phyloP scores from a whole-genome alignment of 2,797 vertebrate species.

The Harpagifer antarcticus region DNA sequence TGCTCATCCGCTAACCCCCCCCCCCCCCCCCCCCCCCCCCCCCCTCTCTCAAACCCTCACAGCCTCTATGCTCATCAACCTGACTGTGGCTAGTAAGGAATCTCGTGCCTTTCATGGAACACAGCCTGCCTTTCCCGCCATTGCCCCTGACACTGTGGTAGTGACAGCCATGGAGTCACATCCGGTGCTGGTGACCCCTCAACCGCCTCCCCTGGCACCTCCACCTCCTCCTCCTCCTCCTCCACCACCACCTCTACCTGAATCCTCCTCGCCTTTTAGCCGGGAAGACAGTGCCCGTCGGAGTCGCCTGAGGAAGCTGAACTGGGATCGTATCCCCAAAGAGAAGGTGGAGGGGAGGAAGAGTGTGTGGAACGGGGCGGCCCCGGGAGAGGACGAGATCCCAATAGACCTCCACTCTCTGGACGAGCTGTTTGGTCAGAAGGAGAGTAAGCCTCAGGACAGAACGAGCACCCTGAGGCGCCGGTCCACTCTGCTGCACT shows the following conservation, averaged over 20 bases:
- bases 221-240: constrained; percentile 63
- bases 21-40: not conserved
- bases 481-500: constrained; percentile 67
- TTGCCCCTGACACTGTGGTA: constrained; percentile 62
- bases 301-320: constrained; percentile 85
- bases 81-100: constrained; percentile 76
- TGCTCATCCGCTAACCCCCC: constrained; percentile 1
- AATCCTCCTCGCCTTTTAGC: constrained; percentile 54
- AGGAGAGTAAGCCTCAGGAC: constrained; percentile 75
- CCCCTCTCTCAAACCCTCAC: constrained; percentile 10
- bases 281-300: constrained; percentile 64
- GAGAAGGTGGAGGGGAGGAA: constrained; percentile 86
- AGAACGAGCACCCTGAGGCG: constrained; percentile 68
- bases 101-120: constrained; percentile 82
- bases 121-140: constrained; percentile 42
- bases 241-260: constrained; percentile 24
- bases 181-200: constrained; percentile 58
- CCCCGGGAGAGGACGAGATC: constrained; percentile 81
- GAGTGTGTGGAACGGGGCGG: constrained; percentile 83
- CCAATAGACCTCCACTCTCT: constrained; percentile 85
- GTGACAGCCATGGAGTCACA: constrained; percentile 82
- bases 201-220: constrained; percentile 61
- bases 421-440: constrained; percentile 86
- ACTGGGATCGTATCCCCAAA: constrained; percentile 87
- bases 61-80: constrained; percentile 78